Base-by-base conservation (phyloP, 2,797 vertebrate species). In the Hoplostethus mediterraneus region DNA sequence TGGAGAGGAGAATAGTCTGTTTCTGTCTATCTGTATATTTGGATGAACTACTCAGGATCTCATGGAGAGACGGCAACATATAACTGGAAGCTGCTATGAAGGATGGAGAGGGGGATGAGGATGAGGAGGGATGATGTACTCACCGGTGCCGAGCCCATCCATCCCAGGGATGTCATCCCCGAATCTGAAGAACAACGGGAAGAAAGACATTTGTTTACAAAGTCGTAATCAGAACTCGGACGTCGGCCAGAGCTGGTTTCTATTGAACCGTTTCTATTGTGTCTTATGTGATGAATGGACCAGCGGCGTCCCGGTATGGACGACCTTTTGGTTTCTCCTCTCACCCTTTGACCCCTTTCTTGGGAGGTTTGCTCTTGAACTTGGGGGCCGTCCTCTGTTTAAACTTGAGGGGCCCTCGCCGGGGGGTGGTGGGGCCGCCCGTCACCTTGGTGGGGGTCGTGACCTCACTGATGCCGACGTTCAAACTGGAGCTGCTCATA, bases 281-380 rank as follows among this genome's bases (percentile, higher is more conserved):
- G 1, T 21, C 1, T 21, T 21, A 21, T 21, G 21, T 21, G 21
- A 21, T 21, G 1, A 21, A 21, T 21, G 33, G 33, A 33, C 33
- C 0, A 33, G 33, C 38, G 3, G 36, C 36, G 7, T 36, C 36
- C 36, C 36, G 7, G 13, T 45, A 45, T 45, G 42, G 10, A 12
- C 10, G 42, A 12, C 3, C 1, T 45, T n/a, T n/a, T n/a, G n/a
- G 10, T 45, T 30, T 25, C 0, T 9, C 52, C 5, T 6, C 75
- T 65, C 62, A 86, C 78, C 81, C 81, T 64, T 75, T 63, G 31
- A 87, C 66, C 42, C 77, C 81, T 31, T 70, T 88, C 59, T 74
- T 87, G 2, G 95, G 95, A 21, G 95, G 95, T 78, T 96, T 96
- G 92, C 95, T 96, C 87, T 96, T 96, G 87, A 96, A 96, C 47